Evolutionary conservation across 2,797 vertebrate genomes (phyloP), one percentile per base, ranked within the genome.

Genomic region (Spheniscus humboldti): DNA sequence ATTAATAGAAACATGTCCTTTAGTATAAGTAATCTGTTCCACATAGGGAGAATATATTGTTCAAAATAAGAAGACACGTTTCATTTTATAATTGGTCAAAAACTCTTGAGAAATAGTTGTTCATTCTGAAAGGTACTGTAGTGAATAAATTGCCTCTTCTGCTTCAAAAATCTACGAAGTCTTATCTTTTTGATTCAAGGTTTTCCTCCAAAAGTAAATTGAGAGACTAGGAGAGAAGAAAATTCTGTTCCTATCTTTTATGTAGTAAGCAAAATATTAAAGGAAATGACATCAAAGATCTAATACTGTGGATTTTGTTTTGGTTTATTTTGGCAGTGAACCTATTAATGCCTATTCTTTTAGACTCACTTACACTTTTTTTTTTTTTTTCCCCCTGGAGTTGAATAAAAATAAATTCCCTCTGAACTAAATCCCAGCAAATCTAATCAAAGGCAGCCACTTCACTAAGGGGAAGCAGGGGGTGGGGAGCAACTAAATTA

Each of bases 31-130:
- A 96, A 84, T 95, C 67, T 96, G 7, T 91, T 55, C 71, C 77
- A 97, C 75, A 90, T 9, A 88, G 47, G 17, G 52, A 91, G 43
- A 93, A 64, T 91, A 88, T 79, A 94, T 91, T 96, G 68, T 95
- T 96, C 94, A 94, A 97, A 97, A 94, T 88, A 97, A 97, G 97
- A 92, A 89, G 56, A 84, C 8, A 88, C 88, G 90, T 93, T 96
- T 97, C 83, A 94, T 96, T 96, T 97, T 96, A 86, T 95, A 97
- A 97, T 95, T 96, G 69, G 68, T 72, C 3, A 4, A 96, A 97
- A 96, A 78, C 85, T 96, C 86, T 67, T 93, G 71, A 97, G 93
- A 95, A 97, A 97, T 79, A 92, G 53, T 60, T 96, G 19, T 72
- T 97, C 91, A 81, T 76, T 92, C 91, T 80, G 72, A 81, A 97